Evolutionary conservation across 2,113 vertebrate species (phyloP), one percentile per base, ranked within the genome.

Genomic region (Arothron firmamentum): DNA sequence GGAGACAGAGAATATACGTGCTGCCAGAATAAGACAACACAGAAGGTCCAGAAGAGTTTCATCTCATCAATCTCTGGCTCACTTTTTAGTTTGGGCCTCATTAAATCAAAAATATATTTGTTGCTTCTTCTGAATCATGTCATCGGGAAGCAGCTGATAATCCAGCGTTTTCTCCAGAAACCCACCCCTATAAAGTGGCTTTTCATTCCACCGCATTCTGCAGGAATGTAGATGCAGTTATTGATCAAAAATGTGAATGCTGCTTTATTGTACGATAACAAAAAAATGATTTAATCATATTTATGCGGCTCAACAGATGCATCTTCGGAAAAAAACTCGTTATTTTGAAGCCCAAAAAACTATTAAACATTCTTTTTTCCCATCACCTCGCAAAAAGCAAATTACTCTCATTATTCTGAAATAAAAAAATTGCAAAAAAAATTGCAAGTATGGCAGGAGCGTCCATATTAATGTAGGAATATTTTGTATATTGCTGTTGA

Each of bases 1-100:
- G 80, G 83, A 84, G 55, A 60, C 53, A n/a, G 60, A 42, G 59
- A 81, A 75, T 20, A 67, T 74, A 69, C 70, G 62, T 66, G 67
- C 52, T 81, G 70, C 78, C 81, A 83, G 75, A 49, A 58, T 65
- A 65, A 81, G 69, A 88, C 81, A 88, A 84, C 75, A 71, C 80
- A 84, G 69, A 70, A 81, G 67, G 71, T 67, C 75, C 68, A 64
- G 23, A 65, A 61, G 75, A 77, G 58, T 65, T 74, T 70, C 60
- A 66, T 75, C 72, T 83, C 67, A 79, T 78, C 77, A 77, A 72
- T 84, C 73, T 62, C 48, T 68, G 73, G 75, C 72, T 80, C 65
- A 70, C 67, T 75, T 78, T 72, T 48, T 20, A 4, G 41, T 61
- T 78, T 75, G 41, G 52, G 41, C 62, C 54, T 18, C 25, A 41